phyloP scores from a whole-genome alignment of 2,113 vertebrate genomes.

The Apeltes quadracus region DNA sequence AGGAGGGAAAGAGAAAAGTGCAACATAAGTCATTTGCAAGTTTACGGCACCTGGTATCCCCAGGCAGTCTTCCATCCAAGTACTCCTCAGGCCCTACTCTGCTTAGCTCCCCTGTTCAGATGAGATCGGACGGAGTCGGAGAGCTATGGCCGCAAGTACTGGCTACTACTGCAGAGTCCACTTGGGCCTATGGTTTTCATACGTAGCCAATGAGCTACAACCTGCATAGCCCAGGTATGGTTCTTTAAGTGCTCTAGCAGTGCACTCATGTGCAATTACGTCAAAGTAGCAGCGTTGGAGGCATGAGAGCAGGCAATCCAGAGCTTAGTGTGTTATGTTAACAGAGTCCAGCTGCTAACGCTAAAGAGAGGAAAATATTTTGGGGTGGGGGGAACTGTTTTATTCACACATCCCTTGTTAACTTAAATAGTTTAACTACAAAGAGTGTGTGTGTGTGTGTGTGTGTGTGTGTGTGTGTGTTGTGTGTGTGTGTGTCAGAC shows the following conservation, averaged over 20 bases:
- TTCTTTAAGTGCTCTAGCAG: constrained; percentile 13
- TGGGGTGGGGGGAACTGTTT: constrained; percentile 7
- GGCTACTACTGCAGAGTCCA: too few species aligned
- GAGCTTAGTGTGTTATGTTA: constrained; percentile 43
- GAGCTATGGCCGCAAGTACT: too few species aligned
- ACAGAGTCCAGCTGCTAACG: constrained; percentile 48
- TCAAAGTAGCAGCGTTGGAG: constrained; percentile 17
- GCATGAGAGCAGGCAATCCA: constrained; percentile 13
- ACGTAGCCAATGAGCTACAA: constrained; percentile 23
- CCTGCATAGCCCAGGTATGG: constrained; percentile 13
- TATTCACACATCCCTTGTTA: constrained; percentile 31
- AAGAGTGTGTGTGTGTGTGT: neutral
- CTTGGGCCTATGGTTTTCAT: neutral
- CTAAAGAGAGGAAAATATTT: constrained; percentile 17
- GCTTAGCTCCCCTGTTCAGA: too few species aligned
- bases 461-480: too few species aligned
- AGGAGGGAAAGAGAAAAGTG: too few species aligned
- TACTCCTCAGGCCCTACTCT: too few species aligned
- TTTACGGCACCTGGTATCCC: too few species aligned
- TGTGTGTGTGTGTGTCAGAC: neutral
- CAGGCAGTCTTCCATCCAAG: too few species aligned
- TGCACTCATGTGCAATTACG: neutral
- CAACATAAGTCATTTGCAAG: too few species aligned
- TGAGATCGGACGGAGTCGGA: too few species aligned
- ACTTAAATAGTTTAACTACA: constrained; percentile 22